These are phyloP conservation scores for Ctenodactylus gundi DNA, from an alignment of 2,113 vertebrate genomes.

Conservation along the genomic window DNA sequence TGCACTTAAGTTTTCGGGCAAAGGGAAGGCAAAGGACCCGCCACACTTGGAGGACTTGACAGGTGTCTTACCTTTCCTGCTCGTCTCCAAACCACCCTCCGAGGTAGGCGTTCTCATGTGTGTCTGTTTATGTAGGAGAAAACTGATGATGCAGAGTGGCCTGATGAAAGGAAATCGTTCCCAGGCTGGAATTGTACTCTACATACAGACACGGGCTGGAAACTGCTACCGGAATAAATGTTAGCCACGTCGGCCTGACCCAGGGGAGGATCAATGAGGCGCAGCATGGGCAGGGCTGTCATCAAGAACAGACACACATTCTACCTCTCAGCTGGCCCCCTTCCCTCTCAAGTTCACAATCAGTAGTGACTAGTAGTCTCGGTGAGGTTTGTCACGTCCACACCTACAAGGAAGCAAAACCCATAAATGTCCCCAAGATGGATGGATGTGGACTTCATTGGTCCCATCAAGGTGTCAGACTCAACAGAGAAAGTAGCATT, in stretches of 20 bases:
- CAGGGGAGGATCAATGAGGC: not conserved
- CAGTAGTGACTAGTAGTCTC: not conserved
- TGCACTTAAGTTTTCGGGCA: not conserved
- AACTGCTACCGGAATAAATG: not conserved
- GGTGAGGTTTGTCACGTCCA: not conserved
- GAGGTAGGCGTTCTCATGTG: not conserved
- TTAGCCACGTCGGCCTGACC: rapidly evolving
- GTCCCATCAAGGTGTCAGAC: not conserved
- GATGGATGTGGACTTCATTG: not conserved
- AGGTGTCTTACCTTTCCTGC: not conserved
- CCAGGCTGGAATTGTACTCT: not conserved
- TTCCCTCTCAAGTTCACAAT: not conserved
- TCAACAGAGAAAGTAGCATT: not conserved
- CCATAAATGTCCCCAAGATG: not conserved
- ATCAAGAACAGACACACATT: not conserved
- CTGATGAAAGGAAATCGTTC: not conserved
- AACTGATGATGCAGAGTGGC: not conserved
- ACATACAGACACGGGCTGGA: not conserved
- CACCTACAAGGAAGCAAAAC: not conserved
- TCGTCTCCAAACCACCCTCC: not conserved
- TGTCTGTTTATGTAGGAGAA: not conserved
- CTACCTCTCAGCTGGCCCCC: not conserved
- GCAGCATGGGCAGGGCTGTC: too few species aligned
- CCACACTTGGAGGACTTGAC: not conserved
- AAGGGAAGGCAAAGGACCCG: not conserved